phyloP scores from a whole-genome alignment of 2,113 vertebrate genomes.

The Natator depressus region DNA sequence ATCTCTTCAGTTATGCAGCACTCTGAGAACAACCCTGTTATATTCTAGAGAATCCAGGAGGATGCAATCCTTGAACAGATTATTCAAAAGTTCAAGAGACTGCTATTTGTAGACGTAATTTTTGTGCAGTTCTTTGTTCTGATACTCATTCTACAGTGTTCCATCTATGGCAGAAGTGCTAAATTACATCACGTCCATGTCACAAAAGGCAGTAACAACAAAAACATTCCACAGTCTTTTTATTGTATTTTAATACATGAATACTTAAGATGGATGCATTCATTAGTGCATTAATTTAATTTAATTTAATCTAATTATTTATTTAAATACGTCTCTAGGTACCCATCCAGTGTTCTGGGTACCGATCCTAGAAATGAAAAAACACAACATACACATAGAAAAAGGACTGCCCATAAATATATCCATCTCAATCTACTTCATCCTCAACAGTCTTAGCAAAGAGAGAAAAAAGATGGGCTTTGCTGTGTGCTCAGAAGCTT shows the following conservation, averaged over 20 bases:
- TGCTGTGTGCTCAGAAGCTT: not conserved
- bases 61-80: rapidly evolving
- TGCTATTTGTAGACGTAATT: not conserved
- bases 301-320: not conserved
- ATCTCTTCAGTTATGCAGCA: not conserved
- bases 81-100: not conserved
- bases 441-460: not conserved
- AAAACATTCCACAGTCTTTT: not conserved
- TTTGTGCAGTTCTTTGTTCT: not conserved
- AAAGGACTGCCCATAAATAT: not conserved
- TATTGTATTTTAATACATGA: not conserved
- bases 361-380: not conserved
- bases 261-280: not conserved
- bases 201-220: not conserved
- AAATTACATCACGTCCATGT: not conserved
- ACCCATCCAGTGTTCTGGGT: not conserved
- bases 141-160: not conserved
- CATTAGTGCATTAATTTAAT: not conserved
- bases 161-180: not conserved
- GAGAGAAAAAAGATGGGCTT: not conserved
- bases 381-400: not conserved
- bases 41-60: not conserved
- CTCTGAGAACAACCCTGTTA: not conserved
- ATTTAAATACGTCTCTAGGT: not conserved
- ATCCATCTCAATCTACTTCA: not conserved